These are phyloP conservation scores for Shinisaurus crocodilurus DNA, from an alignment of 2,113 vertebrate genomes.

Conservation along the genomic window DNA sequence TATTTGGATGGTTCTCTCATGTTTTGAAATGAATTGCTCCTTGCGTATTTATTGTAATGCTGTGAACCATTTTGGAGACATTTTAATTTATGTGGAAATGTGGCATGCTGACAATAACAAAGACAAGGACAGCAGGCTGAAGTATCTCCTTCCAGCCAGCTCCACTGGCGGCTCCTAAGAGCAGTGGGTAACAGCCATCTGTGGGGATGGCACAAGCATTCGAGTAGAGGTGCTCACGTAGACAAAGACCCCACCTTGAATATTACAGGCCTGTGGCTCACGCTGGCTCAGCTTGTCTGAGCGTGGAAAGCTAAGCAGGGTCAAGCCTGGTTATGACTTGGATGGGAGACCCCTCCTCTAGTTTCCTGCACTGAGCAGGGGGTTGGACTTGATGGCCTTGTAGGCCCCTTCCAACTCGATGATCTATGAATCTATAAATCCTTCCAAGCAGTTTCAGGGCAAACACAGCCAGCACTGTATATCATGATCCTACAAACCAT, in stretches of 20 bases:
- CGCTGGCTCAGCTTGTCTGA: too few relatives aligned
- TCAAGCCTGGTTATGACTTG: too few relatives aligned
- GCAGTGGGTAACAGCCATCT: background rate
- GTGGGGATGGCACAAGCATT: background rate
- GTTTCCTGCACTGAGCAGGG: too few relatives aligned
- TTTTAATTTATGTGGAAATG: background rate
- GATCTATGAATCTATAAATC: too few relatives aligned
- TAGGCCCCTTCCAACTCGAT: too few relatives aligned
- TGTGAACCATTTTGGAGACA: background rate
- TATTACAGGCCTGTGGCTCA: too few relatives aligned
- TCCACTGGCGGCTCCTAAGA: background rate
- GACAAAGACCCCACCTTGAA: background rate
- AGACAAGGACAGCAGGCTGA: background rate
- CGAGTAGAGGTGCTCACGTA: background rate
- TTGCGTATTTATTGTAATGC: too few relatives aligned
- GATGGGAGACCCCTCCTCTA: too few relatives aligned
- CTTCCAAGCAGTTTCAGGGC: background rate
- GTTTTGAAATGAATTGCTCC: too few relatives aligned
- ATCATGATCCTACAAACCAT: background rate
- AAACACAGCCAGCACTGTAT: background rate
- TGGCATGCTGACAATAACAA: background rate
- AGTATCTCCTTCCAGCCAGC: background rate
- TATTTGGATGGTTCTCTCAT: too few relatives aligned
- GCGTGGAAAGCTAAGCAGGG: too few relatives aligned
- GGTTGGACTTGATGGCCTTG: too few relatives aligned